Conservation (phyloP, 2,797 vertebrate genomes). For the Acipenser oxyrinchus region DNA sequence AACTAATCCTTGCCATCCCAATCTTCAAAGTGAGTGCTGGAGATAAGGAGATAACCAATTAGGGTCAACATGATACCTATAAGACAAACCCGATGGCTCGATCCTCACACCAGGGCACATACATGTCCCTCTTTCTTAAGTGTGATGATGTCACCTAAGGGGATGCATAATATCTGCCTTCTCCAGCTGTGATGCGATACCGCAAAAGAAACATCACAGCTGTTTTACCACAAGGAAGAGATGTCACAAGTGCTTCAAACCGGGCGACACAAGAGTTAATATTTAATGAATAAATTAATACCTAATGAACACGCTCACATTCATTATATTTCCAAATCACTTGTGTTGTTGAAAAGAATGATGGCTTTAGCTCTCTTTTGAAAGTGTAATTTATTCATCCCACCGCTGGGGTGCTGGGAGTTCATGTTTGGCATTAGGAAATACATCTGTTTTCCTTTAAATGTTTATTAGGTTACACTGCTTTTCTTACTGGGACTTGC, state of each 20-base stretch:
- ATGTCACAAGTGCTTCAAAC: conserved; percentile 54
- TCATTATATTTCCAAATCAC: conserved; percentile 34
- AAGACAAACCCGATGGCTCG: no score
- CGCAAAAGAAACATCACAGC: conserved; percentile 47
- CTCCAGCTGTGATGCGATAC: conserved; percentile 57
- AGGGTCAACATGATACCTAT: no score
- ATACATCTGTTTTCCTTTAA: not conserved
- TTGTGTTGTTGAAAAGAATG: conserved; percentile 34
- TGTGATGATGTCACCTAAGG: conserved; percentile 22
- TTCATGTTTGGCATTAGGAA: conserved; percentile 11
- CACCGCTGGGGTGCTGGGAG: not conserved
- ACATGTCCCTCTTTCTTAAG: no score
- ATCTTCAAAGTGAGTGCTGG: no score
- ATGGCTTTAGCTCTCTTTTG: conserved; percentile 2
- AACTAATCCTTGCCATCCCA: no score
- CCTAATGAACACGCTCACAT: conserved; percentile 53
- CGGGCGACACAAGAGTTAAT: conserved; percentile 62
- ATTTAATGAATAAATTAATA: conserved; percentile 76
- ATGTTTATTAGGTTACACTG: conserved; percentile 3
- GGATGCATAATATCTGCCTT: conserved; percentile 58
- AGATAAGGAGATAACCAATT: no score
- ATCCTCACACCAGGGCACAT: no score
- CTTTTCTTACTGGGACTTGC: not conserved
- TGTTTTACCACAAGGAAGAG: conserved; percentile 58
- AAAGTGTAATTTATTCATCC: conserved; percentile 17